Evolutionary conservation across 2,888 invertebrate genomes (phyloP).

Genomic region (Aelia acuminata): DNA sequence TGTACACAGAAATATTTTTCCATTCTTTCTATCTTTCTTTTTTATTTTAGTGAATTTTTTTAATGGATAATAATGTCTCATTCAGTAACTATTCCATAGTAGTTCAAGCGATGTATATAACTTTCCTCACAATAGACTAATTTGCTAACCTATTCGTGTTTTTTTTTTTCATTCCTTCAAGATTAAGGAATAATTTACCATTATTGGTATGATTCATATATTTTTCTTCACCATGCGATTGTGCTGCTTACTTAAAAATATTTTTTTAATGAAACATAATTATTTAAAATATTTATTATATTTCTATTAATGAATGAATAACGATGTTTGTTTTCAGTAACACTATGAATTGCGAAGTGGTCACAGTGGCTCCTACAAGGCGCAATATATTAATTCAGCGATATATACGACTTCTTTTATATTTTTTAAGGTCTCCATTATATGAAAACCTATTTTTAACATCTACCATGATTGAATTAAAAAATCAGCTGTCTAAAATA

Average conservation of each 20-base stretch:
- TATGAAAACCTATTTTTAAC: conserved; percentile 9
- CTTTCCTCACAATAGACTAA: too few species aligned
- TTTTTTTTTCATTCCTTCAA: too few species aligned
- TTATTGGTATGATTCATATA: too few species aligned
- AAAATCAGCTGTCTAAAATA: background rate
- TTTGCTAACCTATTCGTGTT: too few species aligned
- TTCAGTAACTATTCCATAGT: too few species aligned
- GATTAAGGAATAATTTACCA: background rate
- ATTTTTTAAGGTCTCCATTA: background rate
- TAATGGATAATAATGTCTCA: too few species aligned
- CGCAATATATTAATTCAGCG: conserved; percentile 1
- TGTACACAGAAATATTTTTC: too few species aligned
- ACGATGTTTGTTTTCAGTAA: background rate
- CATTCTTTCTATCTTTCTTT: too few species aligned
- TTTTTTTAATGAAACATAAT: background rate
- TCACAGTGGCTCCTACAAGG: background rate
- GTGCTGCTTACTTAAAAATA: background rate
- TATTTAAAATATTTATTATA: background rate
- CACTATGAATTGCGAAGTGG: conserved; percentile 3
- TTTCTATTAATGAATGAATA: background rate
- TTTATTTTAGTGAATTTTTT: too few species aligned
- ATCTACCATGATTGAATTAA: background rate
- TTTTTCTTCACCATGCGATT: background rate
- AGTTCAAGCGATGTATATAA: too few species aligned
- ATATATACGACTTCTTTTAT: conserved; percentile 21